Percentiles rank a stretch among this genome's conserved stretches.
Evolutionary conservation across 1,140 invertebrate species (phyloP).

Genomic region (Prorops nasuta): DNA sequence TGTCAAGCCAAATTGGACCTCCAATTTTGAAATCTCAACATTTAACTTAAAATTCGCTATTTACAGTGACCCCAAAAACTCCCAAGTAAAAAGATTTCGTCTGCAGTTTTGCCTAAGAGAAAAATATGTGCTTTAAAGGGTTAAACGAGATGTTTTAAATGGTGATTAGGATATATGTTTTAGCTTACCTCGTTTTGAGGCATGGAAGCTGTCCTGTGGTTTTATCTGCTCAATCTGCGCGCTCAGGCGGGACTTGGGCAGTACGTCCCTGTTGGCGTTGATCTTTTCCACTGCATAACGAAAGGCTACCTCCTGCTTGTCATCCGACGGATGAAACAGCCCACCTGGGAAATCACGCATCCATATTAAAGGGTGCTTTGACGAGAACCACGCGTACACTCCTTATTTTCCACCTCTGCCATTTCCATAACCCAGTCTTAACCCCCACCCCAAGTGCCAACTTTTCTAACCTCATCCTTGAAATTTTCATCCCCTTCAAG

Average conservation of each 20-base stretch:
- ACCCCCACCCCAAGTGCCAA: too few relatives aligned
- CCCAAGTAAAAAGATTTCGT: too few relatives aligned
- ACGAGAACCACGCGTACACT: conserved; percentile 9
- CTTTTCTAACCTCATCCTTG: too few relatives aligned
- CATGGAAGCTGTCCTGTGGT: conserved; percentile 87
- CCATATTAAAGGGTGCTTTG: conserved; percentile 29
- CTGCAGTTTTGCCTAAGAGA: too few relatives aligned
- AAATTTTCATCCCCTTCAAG: too few relatives aligned
- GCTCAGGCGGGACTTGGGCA: conserved; percentile 78
- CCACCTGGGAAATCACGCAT: conserved; percentile 68
- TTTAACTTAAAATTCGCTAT: too few relatives aligned
- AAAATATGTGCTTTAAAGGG: neutral
- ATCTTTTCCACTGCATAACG: conserved; percentile 87
- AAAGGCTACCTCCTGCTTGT: conserved; percentile 85
- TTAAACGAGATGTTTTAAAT: neutral
- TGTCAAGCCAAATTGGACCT: too few relatives aligned
- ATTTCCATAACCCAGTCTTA: too few relatives aligned
- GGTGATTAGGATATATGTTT: neutral
- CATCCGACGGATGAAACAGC: conserved; percentile 82
- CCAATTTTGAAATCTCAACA: too few relatives aligned
- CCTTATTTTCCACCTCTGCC: conserved; percentile 14
- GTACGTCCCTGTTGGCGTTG: conserved; percentile 76
- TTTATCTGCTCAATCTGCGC: conserved; percentile 85
- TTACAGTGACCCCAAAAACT: too few relatives aligned
- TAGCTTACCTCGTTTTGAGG: conserved; percentile 81